Base-by-base conservation (phyloP, 2,113 vertebrate species). In the Ochotona princeps region DNA sequence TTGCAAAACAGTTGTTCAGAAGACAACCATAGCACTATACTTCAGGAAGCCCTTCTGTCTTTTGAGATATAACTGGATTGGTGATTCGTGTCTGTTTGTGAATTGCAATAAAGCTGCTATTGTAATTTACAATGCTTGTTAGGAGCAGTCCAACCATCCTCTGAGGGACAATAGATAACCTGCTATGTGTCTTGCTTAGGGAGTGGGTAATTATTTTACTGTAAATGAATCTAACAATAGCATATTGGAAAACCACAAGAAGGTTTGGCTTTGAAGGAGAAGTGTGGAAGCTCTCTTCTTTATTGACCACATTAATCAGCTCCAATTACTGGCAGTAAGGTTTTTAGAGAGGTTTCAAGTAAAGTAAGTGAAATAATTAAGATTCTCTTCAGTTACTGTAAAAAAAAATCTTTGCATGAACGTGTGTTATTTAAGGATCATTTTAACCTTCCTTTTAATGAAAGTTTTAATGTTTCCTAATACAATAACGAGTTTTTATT, bases 71-170 rank as follows among this genome's bases (percentile, higher is more conserved):
- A 97, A 93, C n/a, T 87, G 5, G 83, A 90, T 95, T 84, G 83
- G 78, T 96, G 67, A 95, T 95, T 96, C 90, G 21, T 92, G 96
- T 96, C 74, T 96, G n/a, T 96, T 95, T 96, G 74, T 92, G 97
- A 97, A 97, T 96, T 98, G 89, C 93, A 93, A 20, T 84, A 87
- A 96, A 97, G 91, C 74, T 96, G 90, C 86, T 83, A 57, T 96
- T 97, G 96, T 95, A 96, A 97, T 97, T 98, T 92, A 76, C 92
- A 96, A 95, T 92, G 85, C 90, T 97, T 97, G 76, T 97, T 97
- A 96, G 75, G 94, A 97, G 82, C 54, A 92, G 86, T 89, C 76
- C 91, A 61, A 47, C 47, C 21, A 70, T 95, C 83, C 87, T 97
- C 97, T 87, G 70, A 97, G 93, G 83, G 49, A 85, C 70, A 76